phyloP scores from a whole-genome alignment of 2,888 invertebrate species.

The Drosophila recens region DNA sequence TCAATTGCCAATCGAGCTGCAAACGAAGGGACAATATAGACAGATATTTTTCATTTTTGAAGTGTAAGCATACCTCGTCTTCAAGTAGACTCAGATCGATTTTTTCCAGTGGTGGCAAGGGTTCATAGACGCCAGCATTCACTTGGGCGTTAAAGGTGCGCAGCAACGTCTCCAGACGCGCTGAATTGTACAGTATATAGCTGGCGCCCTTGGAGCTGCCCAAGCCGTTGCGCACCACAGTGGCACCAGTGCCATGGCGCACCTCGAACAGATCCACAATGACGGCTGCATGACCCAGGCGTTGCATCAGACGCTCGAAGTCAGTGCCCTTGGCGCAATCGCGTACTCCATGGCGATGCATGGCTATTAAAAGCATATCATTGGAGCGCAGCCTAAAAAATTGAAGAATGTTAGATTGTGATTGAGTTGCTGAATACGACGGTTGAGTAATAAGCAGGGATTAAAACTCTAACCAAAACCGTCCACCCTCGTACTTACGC shows the following conservation, averaged over 20 bases:
- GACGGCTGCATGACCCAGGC: slow-evolving; percentile 89
- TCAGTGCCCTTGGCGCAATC: slow-evolving; percentile 66
- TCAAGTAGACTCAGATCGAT: slow-evolving; percentile 88
- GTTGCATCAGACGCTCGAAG: slow-evolving; percentile 86
- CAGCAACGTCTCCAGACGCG: slow-evolving; percentile 89
- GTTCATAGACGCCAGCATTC: slow-evolving; percentile 87
- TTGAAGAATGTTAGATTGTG: neutral
- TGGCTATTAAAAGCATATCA: slow-evolving; percentile 89
- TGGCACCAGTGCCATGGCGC: slow-evolving; percentile 87
- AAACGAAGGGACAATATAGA: slow-evolving; percentile 66
- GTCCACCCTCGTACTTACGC: slow-evolving; percentile 21
- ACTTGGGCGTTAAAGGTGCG: slow-evolving; percentile 88
- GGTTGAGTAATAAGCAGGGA: too few species aligned
- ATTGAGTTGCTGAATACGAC: neutral
- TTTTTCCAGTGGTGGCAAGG: slow-evolving; percentile 87
- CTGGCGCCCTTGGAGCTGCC: slow-evolving; percentile 86
- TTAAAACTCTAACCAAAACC: too few species aligned
- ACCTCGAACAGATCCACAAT: slow-evolving; percentile 89
- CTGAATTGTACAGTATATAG: slow-evolving; percentile 92
- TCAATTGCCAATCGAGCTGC: slow-evolving; percentile 92
- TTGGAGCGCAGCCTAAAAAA: slow-evolving; percentile 86
- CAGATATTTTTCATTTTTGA: neutral
- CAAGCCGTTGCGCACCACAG: slow-evolving; percentile 85
- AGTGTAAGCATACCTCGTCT: slow-evolving; percentile 87
- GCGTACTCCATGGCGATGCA: slow-evolving; percentile 89